Evolutionary conservation across 2,113 vertebrate species (phyloP).

Genomic region (Odocoileus hemionus): DNA sequence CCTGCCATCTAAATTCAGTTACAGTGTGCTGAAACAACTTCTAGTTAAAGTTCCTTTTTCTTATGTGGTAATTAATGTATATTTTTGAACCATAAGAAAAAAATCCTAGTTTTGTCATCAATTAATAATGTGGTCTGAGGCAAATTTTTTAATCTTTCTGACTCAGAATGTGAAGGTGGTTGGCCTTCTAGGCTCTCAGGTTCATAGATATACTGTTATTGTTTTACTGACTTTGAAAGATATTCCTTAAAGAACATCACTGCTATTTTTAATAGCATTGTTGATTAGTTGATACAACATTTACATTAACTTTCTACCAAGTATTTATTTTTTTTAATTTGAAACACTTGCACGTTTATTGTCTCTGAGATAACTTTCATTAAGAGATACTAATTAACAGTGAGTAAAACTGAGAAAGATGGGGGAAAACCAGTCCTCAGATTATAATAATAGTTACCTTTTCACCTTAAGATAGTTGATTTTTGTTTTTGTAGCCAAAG

Average conservation of each 20-base stretch:
- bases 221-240: background rate
- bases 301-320: background rate
- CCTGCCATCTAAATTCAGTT: background rate
- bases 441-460: background rate
- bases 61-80: background rate
- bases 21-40: background rate
- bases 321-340: background rate
- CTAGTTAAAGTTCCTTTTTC: background rate
- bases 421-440: background rate
- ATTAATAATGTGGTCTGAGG: background rate
- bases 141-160: background rate
- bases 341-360: background rate
- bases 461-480: background rate
- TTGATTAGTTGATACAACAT: background rate
- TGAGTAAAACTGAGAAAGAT: background rate
- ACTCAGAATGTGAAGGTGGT: background rate
- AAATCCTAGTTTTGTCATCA: background rate
- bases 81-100: background rate
- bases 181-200: background rate
- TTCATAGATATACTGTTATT: background rate
- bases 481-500: conserved; percentile 87
- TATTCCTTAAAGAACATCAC: background rate
- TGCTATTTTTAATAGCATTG: background rate
- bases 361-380: background rate
- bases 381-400: background rate